Conservation (phyloP, 2,797 vertebrate species). For the Capromys pilorides region DNA sequence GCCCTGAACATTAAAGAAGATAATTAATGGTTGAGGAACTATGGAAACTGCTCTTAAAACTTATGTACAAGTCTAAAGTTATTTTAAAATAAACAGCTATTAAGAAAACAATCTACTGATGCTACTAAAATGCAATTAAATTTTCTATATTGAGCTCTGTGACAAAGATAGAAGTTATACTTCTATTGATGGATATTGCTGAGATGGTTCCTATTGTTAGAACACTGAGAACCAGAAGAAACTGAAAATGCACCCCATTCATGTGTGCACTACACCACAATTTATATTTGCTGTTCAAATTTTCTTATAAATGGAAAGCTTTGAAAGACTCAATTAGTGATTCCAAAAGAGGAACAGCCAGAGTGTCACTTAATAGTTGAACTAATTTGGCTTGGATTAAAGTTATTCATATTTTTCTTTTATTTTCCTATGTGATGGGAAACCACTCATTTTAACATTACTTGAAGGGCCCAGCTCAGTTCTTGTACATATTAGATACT, state of each 20-base stretch:
- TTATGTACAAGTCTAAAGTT: conserved; percentile 11
- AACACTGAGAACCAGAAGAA: background rate
- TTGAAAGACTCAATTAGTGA: background rate
- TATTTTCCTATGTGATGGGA: background rate
- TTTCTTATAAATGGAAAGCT: background rate
- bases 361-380: background rate
- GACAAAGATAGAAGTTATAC: background rate
- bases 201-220: background rate
- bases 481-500: background rate
- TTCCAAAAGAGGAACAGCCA: background rate
- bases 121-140: conserved; percentile 11
- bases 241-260: background rate
- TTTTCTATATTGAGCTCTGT: background rate
- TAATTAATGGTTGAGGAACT: background rate
- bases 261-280: background rate
- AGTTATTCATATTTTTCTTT: conserved; percentile 8
- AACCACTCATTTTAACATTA: background rate
- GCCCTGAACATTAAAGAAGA: background rate
- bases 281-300: conserved; percentile 43
- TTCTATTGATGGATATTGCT: background rate
- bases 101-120: background rate
- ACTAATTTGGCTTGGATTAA: background rate
- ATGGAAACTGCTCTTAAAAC: conserved; percentile 2
- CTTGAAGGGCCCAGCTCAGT: background rate
- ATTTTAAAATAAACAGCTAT: conserved; percentile 2